phyloP scores from a whole-genome alignment of 2,888 invertebrate genomes.

The Capitulum mitella region DNA sequence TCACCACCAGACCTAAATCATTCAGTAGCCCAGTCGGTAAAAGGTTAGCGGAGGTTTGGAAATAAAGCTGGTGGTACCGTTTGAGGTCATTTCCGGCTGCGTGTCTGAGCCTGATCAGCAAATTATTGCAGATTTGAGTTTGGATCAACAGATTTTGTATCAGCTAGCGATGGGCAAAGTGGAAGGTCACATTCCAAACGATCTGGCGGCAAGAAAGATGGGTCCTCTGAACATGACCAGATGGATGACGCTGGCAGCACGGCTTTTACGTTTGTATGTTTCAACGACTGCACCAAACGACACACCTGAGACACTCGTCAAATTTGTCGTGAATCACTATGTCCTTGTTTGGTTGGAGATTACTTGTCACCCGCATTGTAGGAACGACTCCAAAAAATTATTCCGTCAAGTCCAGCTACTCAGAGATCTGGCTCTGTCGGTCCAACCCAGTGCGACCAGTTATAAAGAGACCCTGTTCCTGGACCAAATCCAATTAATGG shows the following conservation, averaged over 20 bases:
- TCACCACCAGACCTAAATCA: neutral
- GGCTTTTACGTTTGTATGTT: neutral
- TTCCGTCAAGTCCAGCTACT: neutral
- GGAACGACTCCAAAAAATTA: neutral
- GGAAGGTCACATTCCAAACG: neutral
- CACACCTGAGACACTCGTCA: neutral
- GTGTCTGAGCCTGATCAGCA: neutral
- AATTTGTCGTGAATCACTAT: neutral
- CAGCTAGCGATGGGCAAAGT: neutral
- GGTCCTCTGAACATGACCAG: neutral
- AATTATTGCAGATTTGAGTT: neutral
- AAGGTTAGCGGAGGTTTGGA: neutral
- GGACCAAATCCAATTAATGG: too few species aligned
- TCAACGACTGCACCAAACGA: neutral
- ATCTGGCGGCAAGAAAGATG: neutral
- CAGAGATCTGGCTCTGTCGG: neutral
- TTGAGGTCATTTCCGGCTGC: neutral
- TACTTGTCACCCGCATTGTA: neutral
- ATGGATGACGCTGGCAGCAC: neutral
- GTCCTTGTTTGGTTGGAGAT: neutral
- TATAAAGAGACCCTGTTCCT: neutral
- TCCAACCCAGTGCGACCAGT: neutral
- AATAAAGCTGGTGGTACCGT: neutral
- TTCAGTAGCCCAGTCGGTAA: neutral
- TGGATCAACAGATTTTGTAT: neutral